These are phyloP conservation scores for Neomorphus geoffroyi DNA, from an alignment of 2,797 vertebrate genomes.

Conservation along the genomic window DNA sequence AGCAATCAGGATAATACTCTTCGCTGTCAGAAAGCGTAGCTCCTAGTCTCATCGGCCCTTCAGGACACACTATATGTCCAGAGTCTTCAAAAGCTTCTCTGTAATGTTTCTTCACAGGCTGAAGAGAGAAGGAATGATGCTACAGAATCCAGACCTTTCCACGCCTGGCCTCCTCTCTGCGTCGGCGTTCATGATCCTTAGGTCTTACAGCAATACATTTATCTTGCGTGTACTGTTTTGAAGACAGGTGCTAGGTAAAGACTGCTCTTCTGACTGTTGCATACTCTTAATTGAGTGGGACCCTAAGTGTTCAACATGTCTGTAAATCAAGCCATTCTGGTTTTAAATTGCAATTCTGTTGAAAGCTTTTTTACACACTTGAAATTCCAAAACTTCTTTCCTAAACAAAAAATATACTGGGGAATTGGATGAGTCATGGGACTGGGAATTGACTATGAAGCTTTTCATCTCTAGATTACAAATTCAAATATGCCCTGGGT, in stretches of 20 bases:
- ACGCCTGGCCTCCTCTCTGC: neutral
- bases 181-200: neutral
- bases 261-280: neutral
- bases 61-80: neutral
- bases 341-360: conserved; percentile 18
- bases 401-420: conserved; percentile 42
- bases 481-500: conserved; percentile 40
- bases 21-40: neutral
- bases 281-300: neutral
- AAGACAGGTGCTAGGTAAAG: conserved; percentile 4
- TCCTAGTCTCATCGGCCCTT: neutral
- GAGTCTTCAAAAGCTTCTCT: conserved; percentile 23
- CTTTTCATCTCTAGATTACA: conserved; percentile 55
- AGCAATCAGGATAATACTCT: neutral
- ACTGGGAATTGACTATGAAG: conserved; percentile 26
- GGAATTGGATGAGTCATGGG: conserved; percentile 47
- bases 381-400: conserved; percentile 42
- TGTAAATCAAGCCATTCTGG: conserved; percentile 10
- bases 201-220: neutral
- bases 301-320: neutral
- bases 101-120: neutral
- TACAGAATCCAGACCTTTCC: neutral
- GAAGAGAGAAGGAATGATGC: neutral
- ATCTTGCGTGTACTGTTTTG: neutral
- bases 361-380: neutral